A percentile compares a stretch with the other conserved stretches of the same genome.
Evolutionary conservation across 2,113 vertebrate genomes (phyloP).

Genomic region (Rhea americana): DNA sequence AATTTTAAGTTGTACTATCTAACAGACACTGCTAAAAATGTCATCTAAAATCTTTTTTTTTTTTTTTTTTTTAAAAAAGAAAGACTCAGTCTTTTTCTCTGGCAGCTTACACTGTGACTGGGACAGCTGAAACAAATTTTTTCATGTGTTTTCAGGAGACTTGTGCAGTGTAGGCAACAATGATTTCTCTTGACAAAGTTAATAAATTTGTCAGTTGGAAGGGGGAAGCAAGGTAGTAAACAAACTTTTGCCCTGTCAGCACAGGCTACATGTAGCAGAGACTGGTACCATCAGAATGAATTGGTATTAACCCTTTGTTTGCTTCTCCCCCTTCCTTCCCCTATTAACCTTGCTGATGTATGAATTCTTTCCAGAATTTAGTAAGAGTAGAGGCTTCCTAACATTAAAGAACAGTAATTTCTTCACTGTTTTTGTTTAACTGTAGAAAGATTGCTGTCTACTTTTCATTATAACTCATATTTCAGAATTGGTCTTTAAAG

Average conservation of each 20-base stretch:
- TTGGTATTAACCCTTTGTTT: neutral
- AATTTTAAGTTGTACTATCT: neutral
- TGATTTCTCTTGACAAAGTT: neutral
- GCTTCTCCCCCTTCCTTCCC: neutral
- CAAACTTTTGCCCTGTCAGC: neutral
- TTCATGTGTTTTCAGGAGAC: neutral
- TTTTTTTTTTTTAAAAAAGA: neutral
- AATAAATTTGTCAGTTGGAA: neutral
- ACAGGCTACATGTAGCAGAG: neutral
- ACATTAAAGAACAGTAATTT: neutral
- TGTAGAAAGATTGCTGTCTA: neutral
- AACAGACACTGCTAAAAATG: neutral
- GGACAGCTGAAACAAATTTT: neutral
- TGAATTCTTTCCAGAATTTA: neutral
- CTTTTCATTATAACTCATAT: neutral
- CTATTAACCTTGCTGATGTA: neutral
- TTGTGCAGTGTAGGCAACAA: neutral
- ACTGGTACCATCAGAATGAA: neutral
- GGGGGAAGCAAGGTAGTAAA: neutral
- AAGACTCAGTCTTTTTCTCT: neutral
- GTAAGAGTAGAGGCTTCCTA: neutral
- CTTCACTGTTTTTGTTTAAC: neutral
- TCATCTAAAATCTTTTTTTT: neutral
- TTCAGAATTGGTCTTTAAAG: neutral
- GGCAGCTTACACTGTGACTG: neutral